phyloP scores from a whole-genome alignment of 2,113 vertebrate genomes.

The Onychorhynchus coronatus region DNA sequence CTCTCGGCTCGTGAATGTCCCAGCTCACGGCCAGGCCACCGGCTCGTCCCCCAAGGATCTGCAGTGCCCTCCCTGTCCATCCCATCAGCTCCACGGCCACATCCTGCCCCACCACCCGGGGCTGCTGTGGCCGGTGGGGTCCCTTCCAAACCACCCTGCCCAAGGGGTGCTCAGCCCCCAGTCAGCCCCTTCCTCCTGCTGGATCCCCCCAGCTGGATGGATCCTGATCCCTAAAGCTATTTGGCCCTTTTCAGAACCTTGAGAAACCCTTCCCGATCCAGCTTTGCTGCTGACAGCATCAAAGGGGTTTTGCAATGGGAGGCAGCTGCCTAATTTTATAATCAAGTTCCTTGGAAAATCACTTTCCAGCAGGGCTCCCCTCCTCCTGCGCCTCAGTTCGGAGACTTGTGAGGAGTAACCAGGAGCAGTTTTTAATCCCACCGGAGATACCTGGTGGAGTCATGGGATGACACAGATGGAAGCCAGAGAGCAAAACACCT shows the following conservation, averaged over 20 bases:
- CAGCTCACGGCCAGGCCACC: not conserved
- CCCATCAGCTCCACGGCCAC: rapidly evolving
- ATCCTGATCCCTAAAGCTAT: not conserved
- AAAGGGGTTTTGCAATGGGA: not conserved
- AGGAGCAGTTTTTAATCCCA: not conserved
- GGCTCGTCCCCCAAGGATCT: not conserved
- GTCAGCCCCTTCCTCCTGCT: not conserved
- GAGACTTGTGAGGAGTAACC: rapidly evolving
- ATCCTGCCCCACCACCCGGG: not conserved
- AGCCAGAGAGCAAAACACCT: rapidly evolving
- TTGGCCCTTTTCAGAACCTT: not conserved
- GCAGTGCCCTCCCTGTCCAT: not conserved
- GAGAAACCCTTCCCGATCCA: not conserved
- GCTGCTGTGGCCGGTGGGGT: rapidly evolving
- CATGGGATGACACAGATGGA: rapidly evolving
- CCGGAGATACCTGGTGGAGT: not conserved
- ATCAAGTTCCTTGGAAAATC: not conserved
- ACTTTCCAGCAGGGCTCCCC: not conserved
- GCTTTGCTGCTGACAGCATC: not conserved
- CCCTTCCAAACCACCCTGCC: not conserved
- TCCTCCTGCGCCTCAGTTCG: rapidly evolving
- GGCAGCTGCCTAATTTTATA: not conserved
- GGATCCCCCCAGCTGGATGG: not conserved
- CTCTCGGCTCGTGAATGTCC: not conserved
- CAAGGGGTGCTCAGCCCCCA: rapidly evolving